Evolutionary conservation across 2,113 vertebrate species (phyloP).

Genomic region (Lampris megalopsis): DNA sequence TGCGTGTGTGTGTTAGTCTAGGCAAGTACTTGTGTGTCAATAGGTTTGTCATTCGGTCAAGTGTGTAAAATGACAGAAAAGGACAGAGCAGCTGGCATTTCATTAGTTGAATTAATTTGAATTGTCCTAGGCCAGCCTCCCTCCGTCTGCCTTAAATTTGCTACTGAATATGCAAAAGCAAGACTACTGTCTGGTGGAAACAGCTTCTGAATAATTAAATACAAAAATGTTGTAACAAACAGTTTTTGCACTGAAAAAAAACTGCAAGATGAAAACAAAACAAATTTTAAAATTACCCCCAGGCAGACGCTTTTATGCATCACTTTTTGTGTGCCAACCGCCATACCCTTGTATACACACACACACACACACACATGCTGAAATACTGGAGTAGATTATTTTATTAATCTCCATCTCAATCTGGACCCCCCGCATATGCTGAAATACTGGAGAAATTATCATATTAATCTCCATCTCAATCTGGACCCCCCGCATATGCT

Average conservation of each 20-base stretch:
- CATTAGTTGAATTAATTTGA: constrained; percentile 9
- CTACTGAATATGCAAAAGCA: constrained; percentile 20
- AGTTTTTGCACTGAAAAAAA: too few species aligned
- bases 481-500: constrained; percentile 1
- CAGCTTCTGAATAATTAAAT: neutral
- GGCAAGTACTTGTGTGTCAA: constrained; percentile 85
- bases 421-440: constrained; percentile 1
- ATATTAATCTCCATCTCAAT: constrained; percentile 39
- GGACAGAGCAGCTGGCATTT: neutral
- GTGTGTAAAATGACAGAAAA: neutral
- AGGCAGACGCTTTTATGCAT: too few species aligned
- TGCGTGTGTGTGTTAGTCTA: neutral
- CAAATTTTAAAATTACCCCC: too few species aligned
- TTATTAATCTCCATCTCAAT: constrained; percentile 4
- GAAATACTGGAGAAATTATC: constrained; percentile 54
- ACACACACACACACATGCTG: constrained; percentile 19
- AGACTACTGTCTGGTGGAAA: neutral
- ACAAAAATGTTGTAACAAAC: neutral
- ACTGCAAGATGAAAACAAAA: too few species aligned
- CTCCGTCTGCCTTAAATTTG: neutral
- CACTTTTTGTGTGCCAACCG: constrained; percentile 6
- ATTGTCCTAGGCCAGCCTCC: neutral
- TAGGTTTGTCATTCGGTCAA: constrained; percentile 68
- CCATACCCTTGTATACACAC: neutral
- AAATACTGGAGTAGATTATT: neutral